Evolutionary conservation across 1,140 invertebrate genomes (phyloP).

Genomic region (Cyclargus thomasi): DNA sequence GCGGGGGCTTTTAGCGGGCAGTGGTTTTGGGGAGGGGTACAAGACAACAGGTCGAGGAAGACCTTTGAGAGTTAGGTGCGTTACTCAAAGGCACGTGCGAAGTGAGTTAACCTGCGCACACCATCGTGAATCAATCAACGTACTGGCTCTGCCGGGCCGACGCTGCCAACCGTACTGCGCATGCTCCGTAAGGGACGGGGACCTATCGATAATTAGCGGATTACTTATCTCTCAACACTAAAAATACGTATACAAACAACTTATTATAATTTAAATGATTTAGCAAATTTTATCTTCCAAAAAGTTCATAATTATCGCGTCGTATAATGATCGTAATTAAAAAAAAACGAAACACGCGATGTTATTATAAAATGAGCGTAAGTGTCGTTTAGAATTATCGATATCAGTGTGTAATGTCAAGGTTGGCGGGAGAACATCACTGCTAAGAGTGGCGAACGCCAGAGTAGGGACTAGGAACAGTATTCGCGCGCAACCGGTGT

Average conservation of each 20-base stretch:
- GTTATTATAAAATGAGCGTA: background rate
- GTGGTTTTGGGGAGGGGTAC: slow-evolving; percentile 17
- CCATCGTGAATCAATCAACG: slow-evolving; percentile 69
- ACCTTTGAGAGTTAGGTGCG: slow-evolving; percentile 40
- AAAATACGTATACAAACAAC: too few species aligned
- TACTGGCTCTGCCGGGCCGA: slow-evolving; percentile 57
- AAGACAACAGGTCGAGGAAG: slow-evolving; percentile 29
- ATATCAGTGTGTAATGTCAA: slow-evolving; percentile 36
- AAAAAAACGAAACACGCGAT: background rate
- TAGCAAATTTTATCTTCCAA: too few species aligned
- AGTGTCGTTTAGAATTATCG: slow-evolving; percentile 33
- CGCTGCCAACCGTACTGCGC: slow-evolving; percentile 41
- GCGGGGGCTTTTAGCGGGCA: slow-evolving; percentile 19
- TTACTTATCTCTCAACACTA: too few species aligned
- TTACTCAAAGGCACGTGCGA: slow-evolving; percentile 55
- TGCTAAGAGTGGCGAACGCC: slow-evolving; percentile 41
- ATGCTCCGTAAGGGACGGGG: slow-evolving; percentile 48
- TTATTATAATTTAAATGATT: too few species aligned
- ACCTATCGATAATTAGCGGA: slow-evolving; percentile 34
- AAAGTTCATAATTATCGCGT: background rate
- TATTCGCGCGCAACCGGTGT: slow-evolving; percentile 57
- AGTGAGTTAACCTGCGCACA: slow-evolving; percentile 66
- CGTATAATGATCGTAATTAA: slow-evolving; percentile 4
- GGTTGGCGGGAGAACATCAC: slow-evolving; percentile 35
- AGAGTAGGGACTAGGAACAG: slow-evolving; percentile 30